phyloP scores from a whole-genome alignment of 2,888 invertebrate species.

The Coleophora flavipennella region DNA sequence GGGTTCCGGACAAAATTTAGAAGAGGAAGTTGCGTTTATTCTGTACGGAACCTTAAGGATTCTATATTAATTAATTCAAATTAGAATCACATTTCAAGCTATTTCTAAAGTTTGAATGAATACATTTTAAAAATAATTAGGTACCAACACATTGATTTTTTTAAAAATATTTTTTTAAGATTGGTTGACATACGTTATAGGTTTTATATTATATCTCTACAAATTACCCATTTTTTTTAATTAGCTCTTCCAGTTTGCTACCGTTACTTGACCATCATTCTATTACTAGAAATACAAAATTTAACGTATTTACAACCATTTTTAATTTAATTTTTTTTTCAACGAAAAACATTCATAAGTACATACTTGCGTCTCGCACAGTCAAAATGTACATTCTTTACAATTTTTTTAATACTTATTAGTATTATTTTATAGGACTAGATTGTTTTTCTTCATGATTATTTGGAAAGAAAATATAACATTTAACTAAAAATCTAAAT shows the following conservation, averaged over 20 bases:
- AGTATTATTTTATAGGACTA: constrained; percentile 41
- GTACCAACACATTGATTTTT: too few species aligned
- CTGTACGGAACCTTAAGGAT: constrained; percentile 62
- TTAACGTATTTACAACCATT: constrained; percentile 73
- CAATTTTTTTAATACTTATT: constrained; percentile 25
- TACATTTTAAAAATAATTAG: constrained; percentile 11
- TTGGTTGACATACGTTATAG: constrained; percentile 39
- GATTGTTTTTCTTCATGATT: constrained; percentile 47
- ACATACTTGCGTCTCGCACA: constrained; percentile 61
- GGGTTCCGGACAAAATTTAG: constrained; percentile 61
- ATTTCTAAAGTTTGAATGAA: constrained; percentile 28
- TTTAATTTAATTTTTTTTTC: constrained; percentile 55
- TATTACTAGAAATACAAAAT: constrained; percentile 72
- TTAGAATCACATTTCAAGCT: constrained; percentile 7
- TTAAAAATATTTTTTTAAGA: constrained; percentile 18
- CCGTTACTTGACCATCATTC: constrained; percentile 60
- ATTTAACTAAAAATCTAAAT: constrained; percentile 22
- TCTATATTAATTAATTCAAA: constrained; percentile 24
- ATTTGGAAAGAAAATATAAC: constrained; percentile 45
- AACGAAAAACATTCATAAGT: constrained; percentile 69
- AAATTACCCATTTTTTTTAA: constrained; percentile 30
- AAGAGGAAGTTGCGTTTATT: constrained; percentile 66
- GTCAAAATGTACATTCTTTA: constrained; percentile 65
- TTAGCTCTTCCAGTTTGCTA: constrained; percentile 44
- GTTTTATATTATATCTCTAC: constrained; percentile 41